These are phyloP conservation scores for Stichopus horrens DNA, from an alignment of 53 echinoderm and acorn worm genomes.

Conservation along the genomic window DNA sequence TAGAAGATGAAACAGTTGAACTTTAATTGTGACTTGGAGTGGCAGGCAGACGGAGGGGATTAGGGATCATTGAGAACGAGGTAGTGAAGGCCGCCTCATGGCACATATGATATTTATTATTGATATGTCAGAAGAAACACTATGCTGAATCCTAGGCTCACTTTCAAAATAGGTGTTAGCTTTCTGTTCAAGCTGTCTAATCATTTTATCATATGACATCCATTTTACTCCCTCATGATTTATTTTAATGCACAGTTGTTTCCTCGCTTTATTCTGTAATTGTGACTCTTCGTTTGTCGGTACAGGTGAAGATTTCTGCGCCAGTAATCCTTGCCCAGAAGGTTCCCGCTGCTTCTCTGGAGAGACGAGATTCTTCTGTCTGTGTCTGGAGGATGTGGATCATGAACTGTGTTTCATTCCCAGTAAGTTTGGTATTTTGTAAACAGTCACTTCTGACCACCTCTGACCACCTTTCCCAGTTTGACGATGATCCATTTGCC, in stretches of 20 bases:
- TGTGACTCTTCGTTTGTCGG: too few species aligned
- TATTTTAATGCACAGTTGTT: not conserved
- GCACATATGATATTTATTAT: too few species aligned
- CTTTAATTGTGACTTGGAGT: too few species aligned
- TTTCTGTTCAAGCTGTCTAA: not conserved
- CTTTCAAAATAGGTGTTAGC: not conserved
- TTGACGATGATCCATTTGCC: too few species aligned
- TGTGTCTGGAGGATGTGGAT: conserved; percentile 65
- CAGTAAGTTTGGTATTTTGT: conserved; percentile 35
- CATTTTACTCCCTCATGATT: not conserved
- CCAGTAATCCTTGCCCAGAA: conserved; percentile 70
- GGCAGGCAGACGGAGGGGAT: too few species aligned
- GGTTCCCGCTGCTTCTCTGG: conserved; percentile 61
- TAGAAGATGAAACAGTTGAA: too few species aligned
- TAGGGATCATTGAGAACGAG: too few species aligned
- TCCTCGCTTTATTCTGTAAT: not conserved
- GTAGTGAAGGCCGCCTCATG: too few species aligned
- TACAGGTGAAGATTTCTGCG: conserved; percentile 67
- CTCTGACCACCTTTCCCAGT: too few species aligned
- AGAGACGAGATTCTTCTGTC: conserved; percentile 57
- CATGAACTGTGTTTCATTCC: conserved; percentile 52
- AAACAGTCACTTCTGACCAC: too few species aligned
- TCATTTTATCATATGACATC: not conserved
- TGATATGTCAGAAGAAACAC: not conserved
- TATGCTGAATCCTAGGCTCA: not conserved